Evolutionary conservation across 2,797 vertebrate species (phyloP), one percentile per base, ranked within the genome.

Genomic region (Scomberomorus guttatus): DNA sequence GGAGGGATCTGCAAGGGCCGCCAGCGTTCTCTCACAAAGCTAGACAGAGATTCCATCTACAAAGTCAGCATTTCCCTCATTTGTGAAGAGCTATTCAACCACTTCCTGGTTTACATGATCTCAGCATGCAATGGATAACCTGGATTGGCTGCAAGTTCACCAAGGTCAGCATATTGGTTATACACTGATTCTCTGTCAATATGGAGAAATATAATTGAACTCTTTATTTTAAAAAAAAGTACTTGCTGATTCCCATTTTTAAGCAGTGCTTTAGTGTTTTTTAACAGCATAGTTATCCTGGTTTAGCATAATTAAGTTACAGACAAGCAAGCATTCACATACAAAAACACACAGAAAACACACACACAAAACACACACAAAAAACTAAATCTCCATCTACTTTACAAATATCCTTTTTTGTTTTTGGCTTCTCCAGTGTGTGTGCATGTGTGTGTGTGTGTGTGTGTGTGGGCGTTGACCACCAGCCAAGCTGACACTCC

Each of bases 11-110:
- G 77, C 46, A 25, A 57, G 68, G 34, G 81, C 67, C 63, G 37
- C 67, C 62, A 69, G 69, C 25, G 18, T 80, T 83, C 80, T 75
- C 72, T 83, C 63, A 83, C 83, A 92, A 90, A 90, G 81, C 83
- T 54, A 8, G 0, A 75, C 65, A 72, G 91, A 93, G 92, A 93
- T 90, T 88, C 62, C 81, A 89, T 90, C 90, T 88, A 55, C 88
- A 92, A 86, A 87, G 79, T 90, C 88, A 85, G 88, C 90, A 64
- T 88, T 94, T 93, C 92, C 92, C 86, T 87, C 85, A 83, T 93
- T 93, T 93, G 92, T 93, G 81, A 74, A 61, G 80, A 58, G 79
- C 86, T 77, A 91, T 93, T 92, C 80, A 91, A 84, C 58, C 85
- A 90, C 89, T 92, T 93, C 92, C 93, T 91, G 87, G 82, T 93